Percentiles rank a stretch among this genome's conserved stretches.
Conservation (phyloP, 2,113 vertebrate species). For the Cyprinodon variegatus region DNA sequence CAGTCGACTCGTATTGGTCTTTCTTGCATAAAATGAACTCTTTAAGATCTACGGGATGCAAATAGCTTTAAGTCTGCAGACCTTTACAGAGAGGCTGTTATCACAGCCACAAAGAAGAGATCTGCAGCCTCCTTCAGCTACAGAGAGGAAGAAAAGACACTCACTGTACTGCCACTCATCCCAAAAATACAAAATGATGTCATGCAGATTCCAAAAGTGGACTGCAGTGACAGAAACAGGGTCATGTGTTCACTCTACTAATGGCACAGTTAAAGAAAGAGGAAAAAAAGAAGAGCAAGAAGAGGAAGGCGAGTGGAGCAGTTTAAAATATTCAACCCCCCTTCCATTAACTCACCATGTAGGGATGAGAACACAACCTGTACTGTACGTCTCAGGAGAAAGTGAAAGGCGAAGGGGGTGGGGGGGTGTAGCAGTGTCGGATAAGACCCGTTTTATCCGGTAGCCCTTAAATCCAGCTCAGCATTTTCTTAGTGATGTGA, state of each 20-base stretch:
- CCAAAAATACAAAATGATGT: constrained; percentile 77
- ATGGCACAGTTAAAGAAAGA: constrained; percentile 62
- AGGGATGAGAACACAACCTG: constrained; percentile 64
- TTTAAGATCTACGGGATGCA: constrained; percentile 15
- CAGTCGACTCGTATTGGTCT: not conserved
- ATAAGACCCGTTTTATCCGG: constrained; percentile 63
- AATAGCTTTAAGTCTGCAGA: constrained; percentile 18
- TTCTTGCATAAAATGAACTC: not conserved
- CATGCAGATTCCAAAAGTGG: constrained; percentile 68
- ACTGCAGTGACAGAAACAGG: constrained; percentile 71
- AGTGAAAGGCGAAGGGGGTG: not conserved
- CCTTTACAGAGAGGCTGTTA: constrained; percentile 26
- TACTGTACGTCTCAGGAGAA: constrained; percentile 68
- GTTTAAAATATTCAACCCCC: constrained; percentile 80
- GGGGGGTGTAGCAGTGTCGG: constrained; percentile 40
- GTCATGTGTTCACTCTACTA: constrained; percentile 77
- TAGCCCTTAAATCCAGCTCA: constrained; percentile 72
- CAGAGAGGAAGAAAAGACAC: constrained; percentile 34
- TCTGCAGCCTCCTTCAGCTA: constrained; percentile 32
- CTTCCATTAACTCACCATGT: constrained; percentile 76
- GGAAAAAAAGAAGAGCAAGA: constrained; percentile 20
- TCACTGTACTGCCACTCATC: constrained; percentile 50
- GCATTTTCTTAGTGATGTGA: constrained; percentile 76
- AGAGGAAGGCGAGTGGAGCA: constrained; percentile 56
- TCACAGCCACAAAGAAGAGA: constrained; percentile 36